phyloP scores from a whole-genome alignment of 2,113 vertebrate genomes.

The Lasiurus borealis region DNA sequence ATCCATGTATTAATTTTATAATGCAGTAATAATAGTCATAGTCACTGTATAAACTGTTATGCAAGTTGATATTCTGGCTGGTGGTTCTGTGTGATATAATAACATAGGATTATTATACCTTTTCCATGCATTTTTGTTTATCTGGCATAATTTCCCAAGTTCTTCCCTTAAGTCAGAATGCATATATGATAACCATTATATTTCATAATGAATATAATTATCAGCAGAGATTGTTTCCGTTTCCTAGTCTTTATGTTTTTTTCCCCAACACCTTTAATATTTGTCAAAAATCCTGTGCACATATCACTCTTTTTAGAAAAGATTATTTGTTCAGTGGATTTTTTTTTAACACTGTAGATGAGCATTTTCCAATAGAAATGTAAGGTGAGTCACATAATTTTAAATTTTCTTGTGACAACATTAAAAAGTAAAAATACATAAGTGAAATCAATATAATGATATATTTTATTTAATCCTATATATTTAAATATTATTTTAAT shows the following conservation, averaged over 20 bases:
- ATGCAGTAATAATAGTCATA: not conserved
- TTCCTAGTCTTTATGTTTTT: not conserved
- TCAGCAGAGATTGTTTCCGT: not conserved
- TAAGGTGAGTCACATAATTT: not conserved
- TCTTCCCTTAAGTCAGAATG: not conserved
- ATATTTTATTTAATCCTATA: not conserved
- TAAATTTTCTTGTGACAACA: not conserved
- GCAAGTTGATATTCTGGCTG: not conserved
- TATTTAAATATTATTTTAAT: not conserved
- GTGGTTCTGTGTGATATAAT: not conserved
- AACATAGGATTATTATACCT: not conserved
- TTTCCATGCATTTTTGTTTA: not conserved
- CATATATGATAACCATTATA: not conserved
- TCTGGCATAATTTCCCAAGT: not conserved
- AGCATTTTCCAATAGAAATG: not conserved
- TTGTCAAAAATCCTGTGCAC: not conserved
- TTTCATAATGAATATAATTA: not conserved
- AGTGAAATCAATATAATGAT: not conserved
- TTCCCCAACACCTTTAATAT: not conserved
- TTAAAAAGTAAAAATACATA: slow-evolving; percentile 7
- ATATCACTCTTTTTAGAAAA: not conserved
- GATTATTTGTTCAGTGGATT: not conserved
- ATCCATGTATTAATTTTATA: slow-evolving; percentile 18
- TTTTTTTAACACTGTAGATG: not conserved
- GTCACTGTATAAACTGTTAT: not conserved